Evolutionary conservation across 1,140 invertebrate species (phyloP), one percentile per base, ranked within the genome.

Genomic region (Habropoda laboriosa): DNA sequence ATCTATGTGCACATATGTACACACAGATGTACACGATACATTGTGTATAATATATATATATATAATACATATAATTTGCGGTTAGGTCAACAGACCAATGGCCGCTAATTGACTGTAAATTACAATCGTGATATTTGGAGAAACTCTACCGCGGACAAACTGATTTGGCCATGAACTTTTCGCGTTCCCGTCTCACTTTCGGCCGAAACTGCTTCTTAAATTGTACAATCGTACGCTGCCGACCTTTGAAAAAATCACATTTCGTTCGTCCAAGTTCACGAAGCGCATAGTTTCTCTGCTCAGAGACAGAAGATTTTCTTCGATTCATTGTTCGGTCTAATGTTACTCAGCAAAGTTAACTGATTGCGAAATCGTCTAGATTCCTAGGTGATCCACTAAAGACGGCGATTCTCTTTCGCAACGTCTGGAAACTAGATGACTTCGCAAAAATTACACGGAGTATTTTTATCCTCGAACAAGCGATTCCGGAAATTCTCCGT

Each of bases 51-150:
- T 66, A 47, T 47, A 27, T n/a, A 24, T 42, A 32, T 21, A 66
- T 75, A 67, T 66, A 53, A 55, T 67, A 21, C 42, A 60, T 73
- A 72, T 79, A 79, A 79, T 72, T 64, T 79, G 77, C 40, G 77
- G 77, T 35, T 35, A 32, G 57, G 6, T 57, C 24, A 30, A 24
- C 68, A 40, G 67, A 79, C 47, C 77, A 63, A 57, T 73, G 12
- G 77, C 47, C 57, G 35, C 77, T 79, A 79, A 73, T 79, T 79
- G 68, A 53, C 18, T 24, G 57, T 51, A 42, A 61, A 79, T 79
- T 79, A 79, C 57, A 32, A 40, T 42, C n/a, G 18, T 18, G 35
- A 61, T 58, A 77, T 70, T 58, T 68, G 42, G 53, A 32, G 0
- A 5, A 1, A 45, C 24, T 2, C 10, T 38, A 30, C 16, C 55